These are phyloP conservation scores for Thecocarcelia acutangulata DNA, from an alignment of 2,888 invertebrate genomes.

Conservation along the genomic window DNA sequence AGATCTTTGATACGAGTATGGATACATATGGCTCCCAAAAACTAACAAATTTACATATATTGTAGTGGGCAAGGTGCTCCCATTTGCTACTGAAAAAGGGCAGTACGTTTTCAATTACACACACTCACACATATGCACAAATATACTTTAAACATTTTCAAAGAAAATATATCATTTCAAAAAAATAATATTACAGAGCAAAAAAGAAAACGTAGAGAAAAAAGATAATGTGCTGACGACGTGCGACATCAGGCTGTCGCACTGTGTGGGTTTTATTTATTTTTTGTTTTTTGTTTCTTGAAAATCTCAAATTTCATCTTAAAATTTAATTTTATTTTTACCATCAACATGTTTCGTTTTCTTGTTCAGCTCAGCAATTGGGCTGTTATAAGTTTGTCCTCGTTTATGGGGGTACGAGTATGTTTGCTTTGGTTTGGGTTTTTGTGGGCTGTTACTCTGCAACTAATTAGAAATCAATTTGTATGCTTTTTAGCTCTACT, in stretches of 20 bases:
- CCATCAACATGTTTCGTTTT: slow-evolving; percentile 25
- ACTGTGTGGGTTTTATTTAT: not conserved
- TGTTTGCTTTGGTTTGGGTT: slow-evolving; percentile 11
- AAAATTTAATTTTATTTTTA: slow-evolving; percentile 5
- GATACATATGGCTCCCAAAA: slow-evolving; percentile 60
- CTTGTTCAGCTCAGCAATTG: not conserved
- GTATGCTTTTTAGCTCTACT: slow-evolving; percentile 68
- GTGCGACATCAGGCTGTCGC: slow-evolving; percentile 66
- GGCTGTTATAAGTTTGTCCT: not conserved
- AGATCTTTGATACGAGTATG: slow-evolving; percentile 33
- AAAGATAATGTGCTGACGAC: slow-evolving; percentile 64
- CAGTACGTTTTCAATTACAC: slow-evolving; percentile 56
- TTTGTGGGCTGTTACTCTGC: slow-evolving; percentile 70
- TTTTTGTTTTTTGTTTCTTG: not conserved
- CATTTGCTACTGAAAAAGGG: slow-evolving; percentile 42
- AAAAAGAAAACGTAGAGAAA: not conserved
- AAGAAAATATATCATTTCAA: slow-evolving; percentile 57
- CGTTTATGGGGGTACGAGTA: slow-evolving; percentile 11
- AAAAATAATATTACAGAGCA: slow-evolving; percentile 19
- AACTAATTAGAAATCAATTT: slow-evolving; percentile 81
- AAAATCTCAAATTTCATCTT: slow-evolving; percentile 69
- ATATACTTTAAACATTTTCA: not conserved
- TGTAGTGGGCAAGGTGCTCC: slow-evolving; percentile 12
- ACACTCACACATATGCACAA: too few relatives aligned
- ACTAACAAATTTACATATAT: slow-evolving; percentile 36